phyloP scores from a whole-genome alignment of 2,888 invertebrate genomes.

The Psylliodes chrysocephalus region DNA sequence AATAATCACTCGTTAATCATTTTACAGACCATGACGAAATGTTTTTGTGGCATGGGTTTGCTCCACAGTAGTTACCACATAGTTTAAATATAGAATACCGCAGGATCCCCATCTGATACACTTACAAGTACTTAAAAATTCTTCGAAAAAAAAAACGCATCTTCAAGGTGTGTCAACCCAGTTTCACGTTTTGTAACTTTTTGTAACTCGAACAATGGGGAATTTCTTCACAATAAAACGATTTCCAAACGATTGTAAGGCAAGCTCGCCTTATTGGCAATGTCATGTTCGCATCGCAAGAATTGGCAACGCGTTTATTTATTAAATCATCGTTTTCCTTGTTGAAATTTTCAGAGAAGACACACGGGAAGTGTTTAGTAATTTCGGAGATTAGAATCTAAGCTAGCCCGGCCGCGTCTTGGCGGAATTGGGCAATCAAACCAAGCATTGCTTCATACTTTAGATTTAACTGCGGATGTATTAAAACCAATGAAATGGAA shows the following conservation, averaged over 20 bases:
- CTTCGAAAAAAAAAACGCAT: slow-evolving; percentile 18
- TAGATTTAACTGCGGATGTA: too few species aligned
- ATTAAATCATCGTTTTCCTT: slow-evolving; percentile 23
- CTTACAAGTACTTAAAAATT: neutral
- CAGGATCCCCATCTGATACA: slow-evolving; percentile 14
- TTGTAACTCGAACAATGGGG: slow-evolving; percentile 23
- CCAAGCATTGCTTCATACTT: slow-evolving; percentile 6
- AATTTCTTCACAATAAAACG: slow-evolving; percentile 27
- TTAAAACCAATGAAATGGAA: too few species aligned
- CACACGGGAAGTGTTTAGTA: slow-evolving; percentile 5
- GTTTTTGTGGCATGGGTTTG: slow-evolving; percentile 27
- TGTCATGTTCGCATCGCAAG: slow-evolving; percentile 1
- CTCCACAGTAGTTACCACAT: slow-evolving; percentile 17
- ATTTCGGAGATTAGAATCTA: neutral
- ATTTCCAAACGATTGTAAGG: slow-evolving; percentile 9
- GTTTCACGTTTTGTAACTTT: slow-evolving; percentile 16
- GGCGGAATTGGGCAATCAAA: neutral
- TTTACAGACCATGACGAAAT: slow-evolving; percentile 17
- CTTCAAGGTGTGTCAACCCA: slow-evolving; percentile 32
- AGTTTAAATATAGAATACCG: slow-evolving; percentile 29
- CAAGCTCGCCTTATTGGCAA: slow-evolving; percentile 14
- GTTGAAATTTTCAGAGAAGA: slow-evolving; percentile 12
- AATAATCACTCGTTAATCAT: slow-evolving; percentile 17
- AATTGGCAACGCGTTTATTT: slow-evolving; percentile 16
- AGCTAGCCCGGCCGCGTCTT: slow-evolving; percentile 7